Percentiles rank a stretch among this genome's conserved stretches.
phyloP scores from a whole-genome alignment of 1,140 invertebrate species.

The Spodoptera frugiperda region DNA sequence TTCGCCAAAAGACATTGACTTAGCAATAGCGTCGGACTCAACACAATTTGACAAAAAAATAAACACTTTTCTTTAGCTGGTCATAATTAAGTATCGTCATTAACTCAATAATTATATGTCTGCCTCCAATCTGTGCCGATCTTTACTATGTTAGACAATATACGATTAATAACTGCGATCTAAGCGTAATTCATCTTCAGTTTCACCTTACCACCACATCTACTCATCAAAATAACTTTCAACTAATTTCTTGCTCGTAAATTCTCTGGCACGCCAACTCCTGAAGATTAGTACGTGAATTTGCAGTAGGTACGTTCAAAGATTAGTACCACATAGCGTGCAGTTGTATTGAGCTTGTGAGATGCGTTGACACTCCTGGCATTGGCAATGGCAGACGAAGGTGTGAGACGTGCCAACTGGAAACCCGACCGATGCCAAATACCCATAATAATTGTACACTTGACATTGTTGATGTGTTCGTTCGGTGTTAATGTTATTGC shows the following conservation, averaged over 20 bases:
- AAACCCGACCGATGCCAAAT: constrained; percentile 30
- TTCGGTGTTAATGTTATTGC: not conserved
- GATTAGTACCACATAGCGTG: constrained; percentile 1
- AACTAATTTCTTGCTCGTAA: not conserved
- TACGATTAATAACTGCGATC: no score
- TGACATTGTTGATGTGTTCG: constrained; percentile 29
- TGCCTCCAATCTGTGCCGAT: no score
- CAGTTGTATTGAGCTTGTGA: not conserved
- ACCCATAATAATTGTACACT: constrained; percentile 26
- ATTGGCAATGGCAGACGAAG: constrained; percentile 39
- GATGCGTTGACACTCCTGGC: constrained; percentile 16
- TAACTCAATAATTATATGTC: no score
- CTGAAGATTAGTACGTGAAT: not conserved
- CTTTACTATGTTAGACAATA: no score
- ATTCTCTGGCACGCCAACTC: not conserved
- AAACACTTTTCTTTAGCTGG: no score
- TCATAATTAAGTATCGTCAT: no score
- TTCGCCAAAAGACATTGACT: no score
- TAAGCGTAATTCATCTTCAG: no score
- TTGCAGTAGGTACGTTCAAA: constrained; percentile 15
- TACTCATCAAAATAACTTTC: not conserved
- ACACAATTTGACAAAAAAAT: no score
- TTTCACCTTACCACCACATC: not conserved
- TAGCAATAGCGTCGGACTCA: no score
- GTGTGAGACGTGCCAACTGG: constrained; percentile 21